Percentiles rank a stretch among this genome's conserved stretches.
Conservation (phyloP, 2,888 invertebrate species). For the Celastrina argiolus region DNA sequence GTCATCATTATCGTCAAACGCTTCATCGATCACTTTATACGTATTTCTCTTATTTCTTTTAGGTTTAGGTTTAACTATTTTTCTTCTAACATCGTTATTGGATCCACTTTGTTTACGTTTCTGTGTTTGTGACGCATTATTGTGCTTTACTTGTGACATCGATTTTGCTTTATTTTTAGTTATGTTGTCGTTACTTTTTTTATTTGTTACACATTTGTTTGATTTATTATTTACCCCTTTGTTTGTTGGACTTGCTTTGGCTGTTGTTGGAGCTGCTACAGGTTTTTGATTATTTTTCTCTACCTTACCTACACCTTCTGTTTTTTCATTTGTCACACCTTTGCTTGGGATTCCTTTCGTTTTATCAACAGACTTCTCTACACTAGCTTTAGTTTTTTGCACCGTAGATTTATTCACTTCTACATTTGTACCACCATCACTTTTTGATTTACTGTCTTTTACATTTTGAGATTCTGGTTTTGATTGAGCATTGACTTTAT, state of each 20-base stretch:
- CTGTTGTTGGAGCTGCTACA: neutral
- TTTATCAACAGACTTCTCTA: neutral
- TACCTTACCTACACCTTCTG: neutral
- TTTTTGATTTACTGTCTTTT: neutral
- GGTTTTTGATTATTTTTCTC: neutral
- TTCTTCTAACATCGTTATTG: constrained; percentile 1
- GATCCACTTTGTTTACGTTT: neutral
- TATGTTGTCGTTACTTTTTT: constrained; percentile 12
- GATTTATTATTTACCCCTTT: constrained; percentile 11
- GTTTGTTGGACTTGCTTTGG: neutral
- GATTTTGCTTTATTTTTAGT: constrained; percentile 12
- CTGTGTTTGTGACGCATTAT: neutral
- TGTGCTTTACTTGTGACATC: constrained; percentile 2
- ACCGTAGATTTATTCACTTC: neutral
- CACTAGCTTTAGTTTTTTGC: no score
- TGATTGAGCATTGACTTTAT: neutral
- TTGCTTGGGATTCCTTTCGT: neutral
- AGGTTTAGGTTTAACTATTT: neutral
- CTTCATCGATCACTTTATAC: constrained; percentile 20
- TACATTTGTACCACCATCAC: neutral
- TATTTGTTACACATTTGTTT: constrained; percentile 13
- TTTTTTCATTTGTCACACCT: neutral
- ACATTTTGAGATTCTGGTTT: constrained; percentile 7
- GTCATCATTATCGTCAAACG: constrained; percentile 32
- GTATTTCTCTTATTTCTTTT: neutral